Evolutionary conservation across 2,888 invertebrate genomes (phyloP), one percentile per base, ranked within the genome.

Genomic region (Melipona bicolor): DNA sequence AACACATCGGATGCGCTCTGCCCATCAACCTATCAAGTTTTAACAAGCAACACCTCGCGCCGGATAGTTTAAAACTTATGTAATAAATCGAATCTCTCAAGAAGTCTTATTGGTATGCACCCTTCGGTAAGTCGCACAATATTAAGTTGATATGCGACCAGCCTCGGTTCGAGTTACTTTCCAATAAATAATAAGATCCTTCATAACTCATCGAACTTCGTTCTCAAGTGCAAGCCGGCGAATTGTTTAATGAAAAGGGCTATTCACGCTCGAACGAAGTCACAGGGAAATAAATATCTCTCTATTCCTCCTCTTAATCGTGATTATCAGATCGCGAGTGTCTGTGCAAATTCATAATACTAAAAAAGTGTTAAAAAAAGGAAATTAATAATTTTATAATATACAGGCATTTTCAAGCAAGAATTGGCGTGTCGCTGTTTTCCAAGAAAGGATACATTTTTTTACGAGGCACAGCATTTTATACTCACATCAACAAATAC

Each of bases 21-120:
- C 43, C 43, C 70, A 70, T 56, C 70, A 70, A 70, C 70, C 54
- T 65, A 64, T 74, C 74, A 65, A 65, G 74, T 75, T 65, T 75
- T 64, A 75, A 75, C 74, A 75, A 75, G 74, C 74, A 75, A 75
- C 65, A 75, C 74, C 74, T 64, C 74, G 65, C 32, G 59, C 56
- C 11, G 59, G 17, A 73, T 78, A 50, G 24, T 52, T 67, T 73
- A 62, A 73, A 73, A 75, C 74, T 75, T 75, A 54, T 54, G 65
- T 54, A 75, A 75, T 75, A 65, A 75, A 75, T 75, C 65, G 74
- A 52, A 73, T 73, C 72, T 65, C 65, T 56, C 52, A 36, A 64
- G 73, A 64, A 75, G 36, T 75, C 65, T 75, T 75, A 64, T 75
- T 67, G 65, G 65, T 75, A 75, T 65, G 65, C 74, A 75, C 54